Base-by-base conservation (phyloP, 2,797 vertebrate genomes). In the Microchirus variegatus region DNA sequence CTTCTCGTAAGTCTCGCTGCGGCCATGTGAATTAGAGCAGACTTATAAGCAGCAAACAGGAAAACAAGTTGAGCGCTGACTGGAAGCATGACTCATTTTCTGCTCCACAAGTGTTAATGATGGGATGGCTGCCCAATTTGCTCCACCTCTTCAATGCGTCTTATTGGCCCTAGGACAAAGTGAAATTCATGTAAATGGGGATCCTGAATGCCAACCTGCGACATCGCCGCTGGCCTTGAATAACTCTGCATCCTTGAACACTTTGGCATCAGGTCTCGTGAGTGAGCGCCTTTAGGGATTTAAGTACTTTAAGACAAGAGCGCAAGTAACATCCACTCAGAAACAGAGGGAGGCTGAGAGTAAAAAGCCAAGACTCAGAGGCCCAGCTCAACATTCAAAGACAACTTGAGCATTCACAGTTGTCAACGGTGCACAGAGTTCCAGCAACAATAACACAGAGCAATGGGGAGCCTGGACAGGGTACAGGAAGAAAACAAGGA, bases 1-100 rank as follows among this genome's bases (percentile, higher is more conserved):
- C 64, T 89, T 87, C 84, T 88, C 76, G 83, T 87, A 88, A 89
- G 84, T 74, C 73, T 46, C 16, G 16, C 82, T 77, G 70, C 62
- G 70, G 70, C 76, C 79, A 53, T 63, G 75, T 77, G 77, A 83
- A 87, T 70, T 65, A 80, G 76, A 60, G 68, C 67, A 88, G 83
- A 75, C 68, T 49, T 59, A 57, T 58, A 80, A 74, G 50, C 55
- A 53, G 65, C 14, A 17, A 76, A 82, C 77, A 85, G 84, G 81
- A 85, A 89, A 89, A 77, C 72, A 72, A 81, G 64, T 78, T 62
- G 40, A 78, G 70, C 75, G 68, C 77, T 90, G 83, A 86, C 90
- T 90, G 88, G 85, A 90, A 89, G 82, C 73, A 75, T 90, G 89
- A 91, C 72, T 91, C 87, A 90, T 75, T 90, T 84, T 87, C 78